Evolutionary conservation across 64 coral and sea anemone genomes (phyloP).

Genomic region (Stichodactyla mertensii): DNA sequence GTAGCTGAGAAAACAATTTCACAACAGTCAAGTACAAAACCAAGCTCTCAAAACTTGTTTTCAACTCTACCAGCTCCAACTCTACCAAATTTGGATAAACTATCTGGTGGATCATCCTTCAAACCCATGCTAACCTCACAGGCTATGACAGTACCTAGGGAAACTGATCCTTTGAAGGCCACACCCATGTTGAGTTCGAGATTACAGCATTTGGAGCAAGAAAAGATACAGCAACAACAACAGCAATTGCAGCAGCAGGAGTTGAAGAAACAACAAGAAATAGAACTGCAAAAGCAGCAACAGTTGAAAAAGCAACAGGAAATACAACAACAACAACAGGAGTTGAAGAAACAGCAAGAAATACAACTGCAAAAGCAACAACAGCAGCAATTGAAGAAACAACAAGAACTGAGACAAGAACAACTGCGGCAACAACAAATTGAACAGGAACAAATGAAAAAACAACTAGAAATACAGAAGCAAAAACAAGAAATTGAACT

Average conservation of each 20-base stretch:
- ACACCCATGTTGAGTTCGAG: neutral
- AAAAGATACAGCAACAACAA: slow-evolving; percentile 7
- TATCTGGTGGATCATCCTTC: neutral
- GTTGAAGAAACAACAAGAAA: neutral
- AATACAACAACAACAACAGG: neutral
- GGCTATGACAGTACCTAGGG: neutral
- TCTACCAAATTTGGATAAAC: neutral
- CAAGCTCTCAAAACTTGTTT: neutral
- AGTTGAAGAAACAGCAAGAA: neutral
- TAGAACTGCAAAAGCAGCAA: neutral
- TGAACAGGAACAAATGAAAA: too few species aligned
- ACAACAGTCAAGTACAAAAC: neutral
- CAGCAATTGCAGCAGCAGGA: neutral
- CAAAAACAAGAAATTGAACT: neutral
- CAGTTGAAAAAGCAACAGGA: neutral
- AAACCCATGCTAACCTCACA: neutral
- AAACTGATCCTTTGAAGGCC: neutral
- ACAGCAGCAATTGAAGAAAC: neutral
- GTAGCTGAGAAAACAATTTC: neutral
- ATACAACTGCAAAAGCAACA: neutral
- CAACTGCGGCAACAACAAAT: neutral
- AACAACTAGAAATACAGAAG: neutral
- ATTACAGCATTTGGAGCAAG: neutral
- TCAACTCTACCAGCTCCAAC: neutral
- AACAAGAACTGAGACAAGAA: neutral